A percentile compares a stretch with the other conserved stretches of the same genome.
Evolutionary conservation across 2,113 vertebrate species (phyloP).

Genomic region (Nycticorax nycticorax): DNA sequence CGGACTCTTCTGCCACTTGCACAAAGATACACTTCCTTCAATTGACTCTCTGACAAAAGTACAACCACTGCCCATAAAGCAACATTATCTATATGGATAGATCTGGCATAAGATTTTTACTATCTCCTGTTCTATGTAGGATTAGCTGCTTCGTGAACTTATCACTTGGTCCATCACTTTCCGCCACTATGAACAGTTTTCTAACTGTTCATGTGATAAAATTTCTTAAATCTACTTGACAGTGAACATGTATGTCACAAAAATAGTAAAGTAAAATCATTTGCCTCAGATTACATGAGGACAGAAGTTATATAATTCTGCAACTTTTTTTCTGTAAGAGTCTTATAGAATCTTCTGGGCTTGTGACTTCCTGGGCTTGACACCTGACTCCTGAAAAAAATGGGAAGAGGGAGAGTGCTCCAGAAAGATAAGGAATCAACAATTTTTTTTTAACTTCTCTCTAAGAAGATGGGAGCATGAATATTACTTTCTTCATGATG

Average conservation of each 20-base stretch:
- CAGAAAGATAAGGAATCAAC: not conserved
- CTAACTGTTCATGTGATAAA: not conserved
- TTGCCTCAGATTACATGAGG: not conserved
- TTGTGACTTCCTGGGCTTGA: not conserved
- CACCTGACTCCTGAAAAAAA: not conserved
- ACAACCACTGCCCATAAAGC: not conserved
- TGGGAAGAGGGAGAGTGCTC: not conserved
- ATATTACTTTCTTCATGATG: not conserved
- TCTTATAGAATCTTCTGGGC: not conserved
- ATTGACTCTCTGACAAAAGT: not conserved
- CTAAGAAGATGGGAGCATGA: not conserved
- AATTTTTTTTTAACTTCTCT: not conserved
- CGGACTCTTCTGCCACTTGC: not conserved
- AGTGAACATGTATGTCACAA: accelerated
- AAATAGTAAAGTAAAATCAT: not conserved
- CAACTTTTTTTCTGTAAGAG: not conserved
- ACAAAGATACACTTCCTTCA: not conserved
- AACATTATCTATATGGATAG: not conserved
- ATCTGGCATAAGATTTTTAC: not conserved
- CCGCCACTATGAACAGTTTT: not conserved
- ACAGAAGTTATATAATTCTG: not conserved
- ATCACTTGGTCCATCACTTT: not conserved
- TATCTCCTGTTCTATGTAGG: not conserved
- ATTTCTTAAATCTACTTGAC: not conserved
- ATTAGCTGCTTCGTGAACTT: not conserved